Base-by-base conservation (phyloP, 2,797 vertebrate species). In the Saxicola maurus region DNA sequence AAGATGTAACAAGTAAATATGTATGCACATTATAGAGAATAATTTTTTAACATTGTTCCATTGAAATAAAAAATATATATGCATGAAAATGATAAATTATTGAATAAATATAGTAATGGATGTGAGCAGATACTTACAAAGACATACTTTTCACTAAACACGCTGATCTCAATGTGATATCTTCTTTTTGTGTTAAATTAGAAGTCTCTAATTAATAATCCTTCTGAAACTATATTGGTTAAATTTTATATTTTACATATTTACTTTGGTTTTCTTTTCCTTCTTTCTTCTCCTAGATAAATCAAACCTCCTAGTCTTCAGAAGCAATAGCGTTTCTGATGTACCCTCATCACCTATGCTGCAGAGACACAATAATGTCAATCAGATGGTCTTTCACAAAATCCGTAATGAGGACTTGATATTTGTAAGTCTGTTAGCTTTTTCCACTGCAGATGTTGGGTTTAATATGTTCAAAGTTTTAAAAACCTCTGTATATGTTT, bases 311-410 rank as follows among this genome's bases (percentile, higher is more conserved):
- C 96, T 99, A 51, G 98, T 99, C 89, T 98, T 98, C 82, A 98
- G 99, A 96, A 99, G 96, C 86, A 98, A 98, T 92, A 97, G 97
- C 31, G 92, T 96, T 31, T 97, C 98, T 74, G 98, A 99, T 17
- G 91, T 98, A 25, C 95, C 97, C 33, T 96, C 96, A 25, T 98
- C 98, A 49, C 98, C 98, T 30, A 97, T 97, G 0, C 96, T 98
- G 31, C 98, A 98, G 89, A 99, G 98, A 77, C 98, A 98, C 91
- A 99, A 98, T 90, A 98, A 98, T 94, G 97, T 99, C 96, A 99
- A 97, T 96, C 99, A 99, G 96, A 99, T 99, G 99, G 98, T 99
- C 67, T 99, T 99, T 96, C 99, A 99, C 97, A 99, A 99, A 97
- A 99, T 99, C 91, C 98, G 98, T 77, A 99, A 98, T 94, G 99